These are phyloP conservation scores for Phrynocephalus versicolor DNA, from an alignment of 2,113 vertebrate genomes.

Conservation along the genomic window DNA sequence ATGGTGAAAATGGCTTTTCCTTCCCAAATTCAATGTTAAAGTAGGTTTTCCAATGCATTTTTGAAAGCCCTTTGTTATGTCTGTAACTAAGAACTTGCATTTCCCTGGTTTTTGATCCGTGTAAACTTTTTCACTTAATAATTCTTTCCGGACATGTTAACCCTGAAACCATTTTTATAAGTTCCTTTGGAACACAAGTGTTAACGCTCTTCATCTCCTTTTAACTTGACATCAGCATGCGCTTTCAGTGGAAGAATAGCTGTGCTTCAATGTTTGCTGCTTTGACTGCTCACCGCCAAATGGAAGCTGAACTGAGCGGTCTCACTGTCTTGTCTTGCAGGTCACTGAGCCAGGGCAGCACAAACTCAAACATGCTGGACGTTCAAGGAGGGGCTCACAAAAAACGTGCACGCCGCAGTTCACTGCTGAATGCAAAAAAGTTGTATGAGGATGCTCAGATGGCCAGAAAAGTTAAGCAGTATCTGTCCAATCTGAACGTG, in stretches of 20 bases:
- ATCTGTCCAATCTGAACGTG: conserved; percentile 89
- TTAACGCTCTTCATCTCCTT: conserved; percentile 76
- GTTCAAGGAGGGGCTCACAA: conserved; percentile 91
- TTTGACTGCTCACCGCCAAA: conserved; percentile 3
- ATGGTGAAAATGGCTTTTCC: accelerated
- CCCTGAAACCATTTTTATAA: conserved; percentile 42
- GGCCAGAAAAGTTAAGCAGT: conserved; percentile 96
- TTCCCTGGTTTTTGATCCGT: conserved; percentile 43
- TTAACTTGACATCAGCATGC: conserved; percentile 83
- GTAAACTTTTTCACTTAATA: conserved; percentile 21
- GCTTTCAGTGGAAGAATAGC: conserved; percentile 74
- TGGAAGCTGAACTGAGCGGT: conserved; percentile 11
- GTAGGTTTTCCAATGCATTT: background rate
- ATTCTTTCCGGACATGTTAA: conserved; percentile 45
- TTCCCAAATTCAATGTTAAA: background rate
- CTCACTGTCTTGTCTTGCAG: conserved; percentile 68
- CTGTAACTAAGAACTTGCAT: background rate
- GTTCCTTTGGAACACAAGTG: conserved; percentile 42
- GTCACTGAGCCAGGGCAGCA: conserved; percentile 97
- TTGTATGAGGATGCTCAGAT: conserved; percentile 97
- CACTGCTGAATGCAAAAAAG: conserved; percentile 94
- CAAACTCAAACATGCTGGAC: conserved; percentile 95
- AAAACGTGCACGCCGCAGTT: conserved; percentile 92
- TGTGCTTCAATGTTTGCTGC: conserved; percentile 48
- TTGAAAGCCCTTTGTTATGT: accelerated